Base-by-base conservation (phyloP, 2,113 vertebrate genomes). In the Cyanoramphus novaezelandiae region DNA sequence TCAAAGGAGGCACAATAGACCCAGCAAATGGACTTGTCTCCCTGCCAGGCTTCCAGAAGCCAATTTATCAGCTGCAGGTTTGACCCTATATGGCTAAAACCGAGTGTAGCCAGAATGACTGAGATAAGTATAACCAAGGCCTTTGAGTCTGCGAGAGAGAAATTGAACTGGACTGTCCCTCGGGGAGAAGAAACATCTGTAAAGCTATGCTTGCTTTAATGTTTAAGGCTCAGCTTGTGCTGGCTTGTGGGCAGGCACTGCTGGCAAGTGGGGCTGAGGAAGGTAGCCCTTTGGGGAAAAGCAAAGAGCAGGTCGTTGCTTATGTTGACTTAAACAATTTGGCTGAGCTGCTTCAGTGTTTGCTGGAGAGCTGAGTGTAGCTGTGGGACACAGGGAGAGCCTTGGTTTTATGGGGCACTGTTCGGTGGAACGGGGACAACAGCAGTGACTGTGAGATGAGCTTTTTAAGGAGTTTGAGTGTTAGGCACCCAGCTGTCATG, bases 31-130 rank as follows among this genome's bases (percentile, higher is more conserved):
- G 78, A 90, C 93, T 97, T 97, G 95, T 97, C 78, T 96, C 72
- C 47, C 70, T 96, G 93, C 95, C 95, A 96, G 93, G 52, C 88
- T 95, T 96, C 75, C 95, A 95, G 94, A 83, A 91, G 93, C 93
- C 79, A 83, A 93, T 96, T 96, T 96, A 96, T 94, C 95, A 96
- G 95, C 92, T 94, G 88, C 95, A 94, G 93, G 88, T 97, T 96
- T 97, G 81, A 69, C 91, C 85, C 94, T 95, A 95, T 95, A 95
- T 94, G 90, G 90, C 92, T 89, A 94, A 97, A 96, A 94, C 16
- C 1, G 33, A 95, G 95, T 8, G 33, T 84, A 95, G 96, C 94
- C 93, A 97, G 70, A 82, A 93, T 90, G 78, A 82, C 88, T 92
- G 97, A 97, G 84, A 74, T 96, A 82, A 96, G 94, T 95, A 89